Percentiles rank a stretch among this genome's conserved stretches.
These are phyloP conservation scores for Ochropacha duplaris DNA, from an alignment of 2,888 invertebrate species.

Conservation along the genomic window DNA sequence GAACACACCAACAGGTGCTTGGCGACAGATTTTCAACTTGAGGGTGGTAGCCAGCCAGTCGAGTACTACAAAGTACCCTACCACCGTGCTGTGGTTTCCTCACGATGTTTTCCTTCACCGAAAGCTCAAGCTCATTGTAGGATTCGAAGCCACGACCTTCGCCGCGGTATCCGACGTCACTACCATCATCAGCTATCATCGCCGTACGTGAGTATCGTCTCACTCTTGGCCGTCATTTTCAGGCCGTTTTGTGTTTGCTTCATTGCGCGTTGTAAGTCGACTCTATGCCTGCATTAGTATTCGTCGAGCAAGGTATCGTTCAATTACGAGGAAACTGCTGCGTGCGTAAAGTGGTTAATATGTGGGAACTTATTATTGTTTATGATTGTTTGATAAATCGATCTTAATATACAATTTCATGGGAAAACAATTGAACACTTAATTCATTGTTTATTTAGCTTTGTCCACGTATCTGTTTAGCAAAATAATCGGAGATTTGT, in stretches of 20 bases:
- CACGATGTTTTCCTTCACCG: too few species aligned
- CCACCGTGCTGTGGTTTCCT: too few species aligned
- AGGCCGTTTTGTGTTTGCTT: background rate
- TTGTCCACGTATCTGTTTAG: too few species aligned
- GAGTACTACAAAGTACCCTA: too few species aligned
- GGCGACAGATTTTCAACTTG: too few species aligned
- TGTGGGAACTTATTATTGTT: background rate
- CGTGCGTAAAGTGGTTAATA: background rate
- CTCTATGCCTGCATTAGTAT: conserved; percentile 2
- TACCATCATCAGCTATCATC: too few species aligned
- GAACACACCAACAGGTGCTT: too few species aligned
- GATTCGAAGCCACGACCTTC: too few species aligned
- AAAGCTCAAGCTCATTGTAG: too few species aligned
- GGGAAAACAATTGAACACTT: background rate
- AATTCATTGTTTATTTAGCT: background rate
- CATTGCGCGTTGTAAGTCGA: conserved; percentile 3
- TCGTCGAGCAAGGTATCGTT: conserved; percentile 3
- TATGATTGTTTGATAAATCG: background rate
- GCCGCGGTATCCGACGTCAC: too few species aligned
- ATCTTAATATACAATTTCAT: background rate
- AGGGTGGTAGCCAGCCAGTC: too few species aligned
- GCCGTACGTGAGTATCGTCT: conserved; percentile 4
- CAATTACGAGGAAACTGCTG: background rate
- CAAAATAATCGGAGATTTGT: too few species aligned
- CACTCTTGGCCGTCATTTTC: background rate